Percentiles rank a stretch among this genome's conserved stretches.
Conservation (phyloP, 1,140 invertebrate genomes). For the Drosophila seguyi region DNA sequence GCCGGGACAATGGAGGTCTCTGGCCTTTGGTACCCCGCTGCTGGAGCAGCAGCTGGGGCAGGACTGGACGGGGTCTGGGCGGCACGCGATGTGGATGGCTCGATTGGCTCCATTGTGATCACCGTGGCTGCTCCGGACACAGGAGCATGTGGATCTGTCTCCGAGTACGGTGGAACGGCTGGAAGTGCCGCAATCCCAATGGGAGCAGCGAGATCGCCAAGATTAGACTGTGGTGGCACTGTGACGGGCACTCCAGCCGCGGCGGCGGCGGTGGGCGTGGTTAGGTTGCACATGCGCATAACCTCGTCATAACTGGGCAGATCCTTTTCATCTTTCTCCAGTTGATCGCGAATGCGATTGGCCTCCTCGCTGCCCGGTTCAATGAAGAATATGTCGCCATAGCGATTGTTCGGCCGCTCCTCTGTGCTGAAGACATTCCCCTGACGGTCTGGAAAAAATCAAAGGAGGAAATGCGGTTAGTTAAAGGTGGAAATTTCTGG, state of each 20-base stretch:
- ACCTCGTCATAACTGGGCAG: constrained; percentile 82
- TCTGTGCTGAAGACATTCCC: constrained; percentile 62
- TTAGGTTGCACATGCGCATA: constrained; percentile 80
- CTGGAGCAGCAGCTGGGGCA: constrained; percentile 2
- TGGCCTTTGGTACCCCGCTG: background rate
- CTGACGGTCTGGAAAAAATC: constrained; percentile 74
- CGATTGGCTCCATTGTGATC: constrained; percentile 40
- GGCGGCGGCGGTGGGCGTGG: constrained; percentile 58
- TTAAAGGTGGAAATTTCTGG: background rate
- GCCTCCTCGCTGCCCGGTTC: constrained; percentile 74
- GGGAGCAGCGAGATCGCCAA: constrained; percentile 15
- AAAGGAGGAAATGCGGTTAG: background rate
- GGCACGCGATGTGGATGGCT: constrained; percentile 73
- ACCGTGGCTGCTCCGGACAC: constrained; percentile 9
- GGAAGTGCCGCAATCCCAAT: constrained; percentile 70
- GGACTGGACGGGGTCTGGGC: constrained; percentile 49
- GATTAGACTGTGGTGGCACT: constrained; percentile 4
- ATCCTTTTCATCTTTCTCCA: constrained; percentile 82
- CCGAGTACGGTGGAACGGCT: constrained; percentile 67
- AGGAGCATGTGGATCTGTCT: constrained; percentile 51
- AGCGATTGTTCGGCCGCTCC: constrained; percentile 58
- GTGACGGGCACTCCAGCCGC: constrained; percentile 19
- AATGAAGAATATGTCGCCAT: constrained; percentile 75
- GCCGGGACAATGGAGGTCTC: background rate
- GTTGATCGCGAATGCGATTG: constrained; percentile 75